Conservation (phyloP, 2,888 invertebrate species). For the Leucophora obtusa region DNA sequence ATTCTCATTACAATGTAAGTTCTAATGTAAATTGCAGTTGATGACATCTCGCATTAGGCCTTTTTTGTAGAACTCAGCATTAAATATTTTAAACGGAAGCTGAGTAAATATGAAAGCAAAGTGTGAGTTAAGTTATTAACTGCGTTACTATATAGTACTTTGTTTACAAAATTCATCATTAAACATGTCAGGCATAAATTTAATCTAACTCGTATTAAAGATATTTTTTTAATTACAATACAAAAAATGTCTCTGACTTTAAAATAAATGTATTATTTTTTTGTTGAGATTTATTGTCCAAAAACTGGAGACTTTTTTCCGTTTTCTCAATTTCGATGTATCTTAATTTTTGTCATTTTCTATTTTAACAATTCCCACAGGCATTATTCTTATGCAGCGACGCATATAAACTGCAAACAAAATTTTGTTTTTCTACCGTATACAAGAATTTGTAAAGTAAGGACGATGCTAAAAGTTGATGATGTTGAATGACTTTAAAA, state of each 20-base stretch:
- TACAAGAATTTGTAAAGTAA: constrained; percentile 5
- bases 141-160: too few relatives aligned
- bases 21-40: background rate
- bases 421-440: constrained; percentile 29
- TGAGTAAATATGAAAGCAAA: background rate
- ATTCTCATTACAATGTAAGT: too few relatives aligned
- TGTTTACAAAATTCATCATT: too few relatives aligned
- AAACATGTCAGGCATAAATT: background rate
- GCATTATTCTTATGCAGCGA: constrained; percentile 44
- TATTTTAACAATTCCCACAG: constrained; percentile 22
- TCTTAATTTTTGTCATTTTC: background rate
- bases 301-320: background rate
- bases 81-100: background rate
- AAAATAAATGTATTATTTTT: background rate
- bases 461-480: constrained; percentile 17
- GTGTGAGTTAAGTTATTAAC: too few relatives aligned
- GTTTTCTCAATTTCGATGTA: background rate
- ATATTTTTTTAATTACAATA: background rate
- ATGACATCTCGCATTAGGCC: background rate
- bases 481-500: constrained; percentile 57
- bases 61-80: background rate
- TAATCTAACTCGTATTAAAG: too few relatives aligned
- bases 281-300: background rate
- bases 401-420: constrained; percentile 48
- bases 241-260: background rate